Conservation (phyloP, 2,888 invertebrate species). For the Drosophila borealis region DNA sequence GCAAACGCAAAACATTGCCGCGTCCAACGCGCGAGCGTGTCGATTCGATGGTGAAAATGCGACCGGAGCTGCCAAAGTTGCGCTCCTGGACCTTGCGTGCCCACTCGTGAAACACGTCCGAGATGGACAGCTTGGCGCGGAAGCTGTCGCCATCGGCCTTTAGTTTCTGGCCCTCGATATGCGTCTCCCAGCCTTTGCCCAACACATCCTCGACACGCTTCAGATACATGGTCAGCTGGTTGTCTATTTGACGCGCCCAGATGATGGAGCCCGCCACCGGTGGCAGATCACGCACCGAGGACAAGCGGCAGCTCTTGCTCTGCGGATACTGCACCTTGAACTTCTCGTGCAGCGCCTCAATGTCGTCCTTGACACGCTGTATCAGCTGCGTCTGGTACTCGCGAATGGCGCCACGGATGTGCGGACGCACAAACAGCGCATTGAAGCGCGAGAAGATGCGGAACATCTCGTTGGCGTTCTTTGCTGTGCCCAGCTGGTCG, state of each 20-base stretch:
- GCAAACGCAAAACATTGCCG: constrained; percentile 93
- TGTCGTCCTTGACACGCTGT: constrained; percentile 99
- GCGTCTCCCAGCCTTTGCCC: constrained; percentile 99
- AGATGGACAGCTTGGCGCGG: constrained; percentile 97
- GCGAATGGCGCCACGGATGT: constrained; percentile 99
- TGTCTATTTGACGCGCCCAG: constrained; percentile 99
- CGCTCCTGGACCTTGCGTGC: constrained; percentile 96
- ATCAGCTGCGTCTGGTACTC: constrained; percentile 99
- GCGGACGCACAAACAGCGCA: constrained; percentile 98
- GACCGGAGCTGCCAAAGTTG: constrained; percentile 96
- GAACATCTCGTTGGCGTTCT: constrained; percentile 99
- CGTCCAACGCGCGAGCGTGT: constrained; percentile 91
- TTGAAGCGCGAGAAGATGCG: constrained; percentile 99
- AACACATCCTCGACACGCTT: constrained; percentile 99
- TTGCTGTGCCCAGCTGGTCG: constrained; percentile 98
- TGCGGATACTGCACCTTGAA: constrained; percentile 99
- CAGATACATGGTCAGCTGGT: constrained; percentile 97
- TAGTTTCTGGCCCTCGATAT: constrained; percentile 98
- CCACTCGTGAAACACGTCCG: constrained; percentile 99
- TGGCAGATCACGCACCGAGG: constrained; percentile 96
- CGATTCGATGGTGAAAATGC: constrained; percentile 97
- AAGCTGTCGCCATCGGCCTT: constrained; percentile 99
- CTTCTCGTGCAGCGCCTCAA: constrained; percentile 98
- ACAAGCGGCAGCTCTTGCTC: constrained; percentile 96
- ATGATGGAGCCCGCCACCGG: constrained; percentile 99